Conservation (phyloP, 2,113 vertebrate genomes). For the Scalopus aquaticus region DNA sequence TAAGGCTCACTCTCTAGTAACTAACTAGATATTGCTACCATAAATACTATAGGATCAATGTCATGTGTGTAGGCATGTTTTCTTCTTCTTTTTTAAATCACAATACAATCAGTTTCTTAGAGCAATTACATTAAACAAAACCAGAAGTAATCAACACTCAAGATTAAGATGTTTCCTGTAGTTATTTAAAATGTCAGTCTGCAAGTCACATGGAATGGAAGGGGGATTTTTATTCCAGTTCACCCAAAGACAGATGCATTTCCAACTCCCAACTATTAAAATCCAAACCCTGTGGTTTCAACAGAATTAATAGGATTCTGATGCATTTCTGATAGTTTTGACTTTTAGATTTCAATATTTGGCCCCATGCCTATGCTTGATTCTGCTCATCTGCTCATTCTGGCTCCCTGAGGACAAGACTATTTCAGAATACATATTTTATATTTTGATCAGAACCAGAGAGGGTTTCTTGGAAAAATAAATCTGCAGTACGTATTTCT, state of each 20-base stretch:
- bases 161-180: slow-evolving; percentile 53
- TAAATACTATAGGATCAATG: not conserved
- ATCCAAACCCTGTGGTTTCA: slow-evolving; percentile 59
- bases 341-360: slow-evolving; percentile 74
- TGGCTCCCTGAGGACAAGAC: not conserved
- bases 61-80: not conserved
- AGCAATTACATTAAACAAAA: not conserved
- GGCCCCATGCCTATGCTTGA: not conserved
- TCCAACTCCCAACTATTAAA: slow-evolving; percentile 66
- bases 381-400: slow-evolving; percentile 58
- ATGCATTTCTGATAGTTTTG: slow-evolving; percentile 64
- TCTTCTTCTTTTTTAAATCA: not conserved
- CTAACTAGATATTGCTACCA: not conserved
- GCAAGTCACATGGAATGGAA: not conserved
- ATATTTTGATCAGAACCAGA: slow-evolving; percentile 56
- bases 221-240: slow-evolving; percentile 36
- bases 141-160: not conserved
- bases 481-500: not conserved
- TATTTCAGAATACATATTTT: slow-evolving; percentile 67
- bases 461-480: slow-evolving; percentile 51
- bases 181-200: slow-evolving; percentile 14
- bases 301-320: slow-evolving; percentile 75
- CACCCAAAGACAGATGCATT: slow-evolving; percentile 66
- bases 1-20: not conserved
- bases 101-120: not conserved